phyloP scores from a whole-genome alignment of 37 sponge, comb jelly and placozoan species.

The Halichondria panicea region DNA sequence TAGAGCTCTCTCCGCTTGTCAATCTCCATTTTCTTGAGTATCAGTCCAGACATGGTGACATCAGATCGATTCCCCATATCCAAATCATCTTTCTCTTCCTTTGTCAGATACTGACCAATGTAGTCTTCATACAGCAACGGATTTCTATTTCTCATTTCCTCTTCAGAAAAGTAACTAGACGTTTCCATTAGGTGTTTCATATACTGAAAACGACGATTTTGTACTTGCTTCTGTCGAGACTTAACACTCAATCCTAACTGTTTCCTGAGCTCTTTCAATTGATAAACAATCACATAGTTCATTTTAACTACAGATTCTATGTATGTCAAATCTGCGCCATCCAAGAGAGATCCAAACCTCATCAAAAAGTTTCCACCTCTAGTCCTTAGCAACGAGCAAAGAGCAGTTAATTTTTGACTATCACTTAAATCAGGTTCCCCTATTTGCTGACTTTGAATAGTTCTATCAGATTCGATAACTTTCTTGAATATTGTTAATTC shows the following conservation, averaged over 20 bases:
- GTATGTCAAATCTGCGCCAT: constrained; percentile 47
- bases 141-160: constrained; percentile 69
- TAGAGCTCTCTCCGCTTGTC: constrained; percentile 18
- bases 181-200: constrained; percentile 52
- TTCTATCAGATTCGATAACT: constrained; percentile 33
- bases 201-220: constrained; percentile 71
- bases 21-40: constrained; percentile 43
- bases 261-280: constrained; percentile 44
- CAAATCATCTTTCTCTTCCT: constrained; percentile 54
- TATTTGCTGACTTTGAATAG: constrained; percentile 77
- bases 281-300: constrained; percentile 60
- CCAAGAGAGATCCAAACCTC: constrained; percentile 66
- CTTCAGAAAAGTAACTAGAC: constrained; percentile 69
- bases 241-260: neutral
- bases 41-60: constrained; percentile 41
- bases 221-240: neutral
- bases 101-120: constrained; percentile 81
- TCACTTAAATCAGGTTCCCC: constrained; percentile 78
- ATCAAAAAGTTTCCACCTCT: constrained; percentile 64
- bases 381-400: constrained; percentile 21
- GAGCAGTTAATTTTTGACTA: constrained; percentile 42
- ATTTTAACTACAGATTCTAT: constrained; percentile 28
- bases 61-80: constrained; percentile 15
- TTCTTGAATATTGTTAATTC: constrained; percentile 40
- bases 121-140: constrained; percentile 79